Evolutionary conservation across 2,888 invertebrate species (phyloP), one percentile per base, ranked within the genome.

Genomic region (Sarcophaga subvicina): DNA sequence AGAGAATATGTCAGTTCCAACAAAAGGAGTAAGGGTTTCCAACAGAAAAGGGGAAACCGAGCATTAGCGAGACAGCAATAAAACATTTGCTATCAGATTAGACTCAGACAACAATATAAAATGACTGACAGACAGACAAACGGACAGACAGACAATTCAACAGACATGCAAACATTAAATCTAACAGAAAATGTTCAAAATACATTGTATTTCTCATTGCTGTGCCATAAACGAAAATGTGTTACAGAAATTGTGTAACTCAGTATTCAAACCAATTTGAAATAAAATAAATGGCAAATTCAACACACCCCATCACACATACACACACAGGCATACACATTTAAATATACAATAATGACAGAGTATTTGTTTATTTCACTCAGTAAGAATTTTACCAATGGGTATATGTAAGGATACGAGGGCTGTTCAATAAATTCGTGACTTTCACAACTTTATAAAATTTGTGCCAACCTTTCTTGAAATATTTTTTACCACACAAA

Each of bases 91-190:
- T 62, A 79, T n/a, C 49, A 47, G 20, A 63, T 14, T 59, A 25
- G 63, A 37, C 47, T 37, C 11, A 82, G 54, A 25, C 70, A 64
- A 20, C 63, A 47, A 82, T 70, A 71, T 66, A 60, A 60, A 66
- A 4, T 70, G 72, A 59, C 72, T 14, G 54, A 12, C 17, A 45
- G 25, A 66, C 66, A 67, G 47, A 75, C 75, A 20, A 59, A 59
- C 17, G 20, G 12, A 75, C 37, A 14, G 47, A 14, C 47, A 64
- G n/a, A 49, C 27, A 20, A 4, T 11, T 54, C 27, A 22, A 70
- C 27, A 73, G 77, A 72, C 37, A 63, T 25, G 20, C 20, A n/a
- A 25, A 22, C 25, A 60, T 37, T 37, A 37, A 37, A 37, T 10
- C 2, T 1, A 11, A 54, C n/a, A 59, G n/a, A 20, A 11, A 62